Conservation (phyloP, 2,113 vertebrate genomes). For the Phylloscopus trochiloides region DNA sequence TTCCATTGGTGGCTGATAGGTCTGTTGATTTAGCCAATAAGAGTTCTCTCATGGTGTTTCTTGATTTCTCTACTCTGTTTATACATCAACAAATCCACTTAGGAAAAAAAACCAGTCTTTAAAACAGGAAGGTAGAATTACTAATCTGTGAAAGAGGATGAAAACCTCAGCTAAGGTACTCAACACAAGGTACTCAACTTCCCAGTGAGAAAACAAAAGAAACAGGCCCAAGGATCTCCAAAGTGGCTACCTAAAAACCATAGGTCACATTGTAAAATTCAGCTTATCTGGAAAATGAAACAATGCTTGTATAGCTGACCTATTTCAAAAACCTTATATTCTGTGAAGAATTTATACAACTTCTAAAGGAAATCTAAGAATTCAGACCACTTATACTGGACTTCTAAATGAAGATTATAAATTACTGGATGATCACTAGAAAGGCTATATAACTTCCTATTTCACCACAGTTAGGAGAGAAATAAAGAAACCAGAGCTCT, state of each 20-base stretch:
- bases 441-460: neutral
- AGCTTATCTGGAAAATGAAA: neutral
- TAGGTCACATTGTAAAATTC: neutral
- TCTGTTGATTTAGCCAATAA: neutral
- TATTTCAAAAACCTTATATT: neutral
- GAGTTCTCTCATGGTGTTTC: neutral
- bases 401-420: neutral
- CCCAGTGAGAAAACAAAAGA: neutral
- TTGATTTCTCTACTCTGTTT: neutral
- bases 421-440: neutral
- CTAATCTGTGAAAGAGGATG: neutral
- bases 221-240: neutral
- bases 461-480: neutral
- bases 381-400: neutral
- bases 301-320: neutral
- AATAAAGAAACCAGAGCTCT: neutral
- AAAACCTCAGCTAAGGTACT: neutral
- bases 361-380: neutral
- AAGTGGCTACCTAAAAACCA: neutral
- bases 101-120: neutral
- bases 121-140: neutral
- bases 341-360: neutral
- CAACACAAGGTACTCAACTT: neutral
- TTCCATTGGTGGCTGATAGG: neutral
- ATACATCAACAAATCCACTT: neutral